These are phyloP conservation scores for Chirona hameri DNA, from an alignment of 2,888 invertebrate species.

Conservation along the genomic window DNA sequence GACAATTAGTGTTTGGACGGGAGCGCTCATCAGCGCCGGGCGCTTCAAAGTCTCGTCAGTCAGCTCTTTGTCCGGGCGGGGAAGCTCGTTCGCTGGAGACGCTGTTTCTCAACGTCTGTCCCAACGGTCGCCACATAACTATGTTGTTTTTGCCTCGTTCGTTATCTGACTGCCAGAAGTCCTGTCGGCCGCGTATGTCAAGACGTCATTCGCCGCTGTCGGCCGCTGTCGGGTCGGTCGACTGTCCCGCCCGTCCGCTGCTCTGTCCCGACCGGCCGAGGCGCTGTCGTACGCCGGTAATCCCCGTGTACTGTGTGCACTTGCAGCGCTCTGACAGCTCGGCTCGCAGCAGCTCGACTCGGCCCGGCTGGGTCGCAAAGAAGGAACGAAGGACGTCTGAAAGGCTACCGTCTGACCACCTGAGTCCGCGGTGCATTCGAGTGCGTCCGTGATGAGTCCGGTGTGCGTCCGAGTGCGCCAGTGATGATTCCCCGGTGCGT, in stretches of 20 bases:
- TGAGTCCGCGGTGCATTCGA: neutral
- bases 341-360: no score
- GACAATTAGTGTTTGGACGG: neutral
- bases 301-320: no score
- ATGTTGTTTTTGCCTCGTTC: neutral
- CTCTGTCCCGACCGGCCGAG: no score
- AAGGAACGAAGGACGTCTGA: no score
- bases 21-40: neutral
- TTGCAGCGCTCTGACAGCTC: no score
- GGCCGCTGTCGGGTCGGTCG: no score
- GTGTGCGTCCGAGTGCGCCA: neutral
- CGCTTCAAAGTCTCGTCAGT: neutral
- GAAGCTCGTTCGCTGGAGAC: no score
- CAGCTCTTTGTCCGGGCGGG: neutral
- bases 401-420: no score
- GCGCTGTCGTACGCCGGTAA: no score
- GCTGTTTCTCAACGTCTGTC: neutral
- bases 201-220: neutral
- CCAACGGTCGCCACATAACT: neutral
- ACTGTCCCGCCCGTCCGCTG: no score
- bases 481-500: neutral
- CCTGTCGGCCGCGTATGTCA: neutral
- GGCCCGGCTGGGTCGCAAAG: no score
- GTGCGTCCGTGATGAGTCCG: neutral
- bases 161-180: neutral